Conservation (phyloP, 2,113 vertebrate species). For the Tretioscincus oriximinensis region DNA sequence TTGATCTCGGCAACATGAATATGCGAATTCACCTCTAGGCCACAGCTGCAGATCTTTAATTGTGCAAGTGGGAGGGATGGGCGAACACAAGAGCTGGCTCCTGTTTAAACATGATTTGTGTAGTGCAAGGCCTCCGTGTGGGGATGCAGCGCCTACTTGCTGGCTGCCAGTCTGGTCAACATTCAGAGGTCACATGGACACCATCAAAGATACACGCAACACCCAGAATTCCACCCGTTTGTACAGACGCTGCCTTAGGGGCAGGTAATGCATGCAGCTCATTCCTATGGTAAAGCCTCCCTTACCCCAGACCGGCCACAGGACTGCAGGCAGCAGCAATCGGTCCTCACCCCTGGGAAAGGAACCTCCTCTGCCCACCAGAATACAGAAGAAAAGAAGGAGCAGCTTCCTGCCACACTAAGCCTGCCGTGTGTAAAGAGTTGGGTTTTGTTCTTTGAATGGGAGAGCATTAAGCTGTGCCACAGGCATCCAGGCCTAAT, state of each 20-base stretch:
- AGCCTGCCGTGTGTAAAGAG: not conserved
- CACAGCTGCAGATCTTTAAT: slow-evolving; percentile 30
- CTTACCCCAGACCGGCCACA: not conserved
- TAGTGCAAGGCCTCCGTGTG: not conserved
- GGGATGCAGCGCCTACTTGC: not conserved
- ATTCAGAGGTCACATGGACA: not conserved
- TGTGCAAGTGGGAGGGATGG: slow-evolving; percentile 11
- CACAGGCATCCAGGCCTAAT: not conserved
- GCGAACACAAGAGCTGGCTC: slow-evolving; percentile 1
- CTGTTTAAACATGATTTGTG: slow-evolving; percentile 11
- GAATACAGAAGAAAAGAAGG: not conserved
- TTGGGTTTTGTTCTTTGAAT: not conserved
- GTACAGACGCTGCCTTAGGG: not conserved
- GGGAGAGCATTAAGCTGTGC: not conserved
- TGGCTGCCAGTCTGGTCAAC: not conserved
- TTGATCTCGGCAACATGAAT: slow-evolving; percentile 17
- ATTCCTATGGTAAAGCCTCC: not conserved
- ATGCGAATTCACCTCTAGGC: slow-evolving; percentile 25
- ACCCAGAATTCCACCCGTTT: not conserved
- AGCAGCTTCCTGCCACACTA: not conserved
- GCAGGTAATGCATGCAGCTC: not conserved
- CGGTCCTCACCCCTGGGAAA: not conserved
- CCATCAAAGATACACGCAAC: not conserved
- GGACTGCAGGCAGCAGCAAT: not conserved
- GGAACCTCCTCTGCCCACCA: not conserved